Conservation (phyloP, 1,140 invertebrate genomes). For the Penaeus chinensis region DNA sequence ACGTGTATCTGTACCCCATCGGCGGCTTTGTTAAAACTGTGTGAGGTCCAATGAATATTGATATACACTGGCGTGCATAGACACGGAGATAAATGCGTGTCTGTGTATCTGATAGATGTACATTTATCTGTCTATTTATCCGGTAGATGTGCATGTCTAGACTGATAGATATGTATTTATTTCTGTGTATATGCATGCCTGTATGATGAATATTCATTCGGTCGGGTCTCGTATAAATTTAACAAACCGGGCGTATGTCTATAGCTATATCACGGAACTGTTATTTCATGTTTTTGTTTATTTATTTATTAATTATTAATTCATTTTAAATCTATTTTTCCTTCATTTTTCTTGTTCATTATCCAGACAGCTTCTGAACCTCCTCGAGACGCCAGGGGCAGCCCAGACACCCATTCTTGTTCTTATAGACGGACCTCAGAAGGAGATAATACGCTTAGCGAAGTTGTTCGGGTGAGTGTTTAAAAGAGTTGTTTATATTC, state of each 20-base stretch:
- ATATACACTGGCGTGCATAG: too few species aligned
- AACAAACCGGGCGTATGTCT: too few species aligned
- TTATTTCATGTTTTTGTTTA: neutral
- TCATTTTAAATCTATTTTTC: neutral
- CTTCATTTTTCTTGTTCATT: neutral
- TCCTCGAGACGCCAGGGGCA: slow-evolving; percentile 50
- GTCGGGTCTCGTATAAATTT: too few species aligned
- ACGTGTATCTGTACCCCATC: neutral
- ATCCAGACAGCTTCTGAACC: slow-evolving; percentile 39
- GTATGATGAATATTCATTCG: too few species aligned
- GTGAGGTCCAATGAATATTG: neutral
- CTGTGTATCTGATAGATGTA: too few species aligned
- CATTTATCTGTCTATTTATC: too few species aligned
- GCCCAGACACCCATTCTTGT: slow-evolving; percentile 46
- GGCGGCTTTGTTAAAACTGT: neutral
- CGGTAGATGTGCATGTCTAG: too few species aligned
- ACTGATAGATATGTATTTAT: too few species aligned
- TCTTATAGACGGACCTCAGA: slow-evolving; percentile 21
- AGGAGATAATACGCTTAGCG: neutral
- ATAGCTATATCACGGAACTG: too few species aligned
- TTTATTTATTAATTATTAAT: neutral
- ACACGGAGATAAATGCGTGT: too few species aligned
- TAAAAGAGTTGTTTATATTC: too few species aligned
- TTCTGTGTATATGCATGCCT: too few species aligned
- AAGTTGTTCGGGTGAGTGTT: slow-evolving; percentile 27